These are phyloP conservation scores for Aplysina aerophoba DNA, from an alignment of 37 sponge, comb jelly and placozoan species.

Conservation along the genomic window DNA sequence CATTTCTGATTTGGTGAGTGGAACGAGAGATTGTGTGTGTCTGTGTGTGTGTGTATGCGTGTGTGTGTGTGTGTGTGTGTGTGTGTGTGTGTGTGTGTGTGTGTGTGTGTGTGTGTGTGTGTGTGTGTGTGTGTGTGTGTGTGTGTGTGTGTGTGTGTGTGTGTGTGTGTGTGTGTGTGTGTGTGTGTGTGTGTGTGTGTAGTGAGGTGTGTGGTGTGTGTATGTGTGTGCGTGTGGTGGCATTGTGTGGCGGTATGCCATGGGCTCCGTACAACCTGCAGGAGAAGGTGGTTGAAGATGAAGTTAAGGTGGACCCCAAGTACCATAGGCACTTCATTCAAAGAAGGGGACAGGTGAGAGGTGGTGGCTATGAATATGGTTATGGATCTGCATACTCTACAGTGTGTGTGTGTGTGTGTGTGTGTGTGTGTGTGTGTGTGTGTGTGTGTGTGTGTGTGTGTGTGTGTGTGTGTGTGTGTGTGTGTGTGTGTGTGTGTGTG, in stretches of 20 bases:
- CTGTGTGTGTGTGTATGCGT: background rate
- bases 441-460: too few species aligned
- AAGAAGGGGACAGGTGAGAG: constrained; percentile 79
- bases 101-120: background rate
- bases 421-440: background rate
- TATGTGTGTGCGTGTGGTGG: background rate
- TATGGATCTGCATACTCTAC: background rate
- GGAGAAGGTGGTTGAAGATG: constrained; percentile 85
- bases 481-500: too few species aligned
- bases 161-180: constrained; percentile 15
- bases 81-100: background rate
- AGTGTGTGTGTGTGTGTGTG: background rate
- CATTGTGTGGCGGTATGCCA: background rate
- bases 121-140: background rate
- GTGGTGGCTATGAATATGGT: background rate
- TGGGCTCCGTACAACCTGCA: background rate
- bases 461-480: too few species aligned
- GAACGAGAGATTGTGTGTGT: background rate
- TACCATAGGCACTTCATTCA: constrained; percentile 82
- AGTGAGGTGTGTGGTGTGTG: background rate
- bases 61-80: constrained; percentile 19
- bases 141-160: constrained; percentile 9
- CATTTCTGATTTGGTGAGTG: constrained; percentile 72
- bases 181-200: constrained; percentile 13
- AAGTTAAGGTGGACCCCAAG: constrained; percentile 71